Base-by-base conservation (phyloP, 2,797 vertebrate genomes). In the Anniella stebbinsi region DNA sequence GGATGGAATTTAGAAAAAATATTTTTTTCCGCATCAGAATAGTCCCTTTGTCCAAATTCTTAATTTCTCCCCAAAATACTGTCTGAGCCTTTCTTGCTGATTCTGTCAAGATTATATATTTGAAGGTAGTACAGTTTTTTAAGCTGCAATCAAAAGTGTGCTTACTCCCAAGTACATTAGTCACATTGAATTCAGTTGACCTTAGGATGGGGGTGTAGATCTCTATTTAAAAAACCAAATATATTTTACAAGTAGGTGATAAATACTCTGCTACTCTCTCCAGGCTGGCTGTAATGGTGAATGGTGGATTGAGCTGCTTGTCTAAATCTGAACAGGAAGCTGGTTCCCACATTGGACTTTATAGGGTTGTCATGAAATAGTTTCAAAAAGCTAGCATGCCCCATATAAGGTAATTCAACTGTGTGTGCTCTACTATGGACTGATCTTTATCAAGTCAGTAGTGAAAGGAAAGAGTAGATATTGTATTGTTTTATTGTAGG, bases 11-110 rank as follows among this genome's bases (percentile, higher is more conserved):
- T 12, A 12, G 82, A 60, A 83, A 70, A 3, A 33, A 63, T 23
- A 70, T 3, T 48, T 0, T 0, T 80, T 48, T 86, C 63, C 12
- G 6, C 60, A 41, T 72, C 18, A 54, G 51, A 12, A 13, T 0
- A 12, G 12, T 36, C 77, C 78, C 86, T 54, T 28, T 66, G 38
- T 38, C 84, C 70, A 76, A 86, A 87, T 70, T 9, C 7, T 45
- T 45, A 5, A 3, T 76, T 45, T 45, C 33, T 25, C 3, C n/a
- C 0, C 38, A 0, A 1, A 4, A 51, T 57, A 23, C 1, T 28
- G 48, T 67, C 33, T 4, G 18, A 0, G 13, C 51, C 80, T n/a
- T 87, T 28, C 30, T 7, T 25, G 15, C 80, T 77, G 15, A 25
- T 88, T 81, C 25, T 48, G 51, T 21, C 36, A 18, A 12, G 33